Evolutionary conservation across 1,140 invertebrate species (phyloP).

Genomic region (Aphelenchoides avenae): DNA sequence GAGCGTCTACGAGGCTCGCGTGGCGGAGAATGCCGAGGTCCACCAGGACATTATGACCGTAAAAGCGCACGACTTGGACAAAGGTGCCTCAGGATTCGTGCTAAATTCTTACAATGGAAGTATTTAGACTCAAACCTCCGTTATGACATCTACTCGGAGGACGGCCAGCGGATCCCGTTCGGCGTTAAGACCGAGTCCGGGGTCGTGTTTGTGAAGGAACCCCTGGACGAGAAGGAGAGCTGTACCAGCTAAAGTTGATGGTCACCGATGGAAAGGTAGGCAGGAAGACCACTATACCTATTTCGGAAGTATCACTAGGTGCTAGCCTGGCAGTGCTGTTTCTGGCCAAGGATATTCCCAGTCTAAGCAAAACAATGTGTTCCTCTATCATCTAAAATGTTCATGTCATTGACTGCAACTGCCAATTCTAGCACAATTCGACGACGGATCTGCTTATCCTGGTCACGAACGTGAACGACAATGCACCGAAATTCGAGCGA

Average conservation of each 20-base stretch:
- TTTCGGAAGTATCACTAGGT: too few species aligned
- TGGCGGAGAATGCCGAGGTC: constrained; percentile 75
- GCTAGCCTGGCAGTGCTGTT: too few species aligned
- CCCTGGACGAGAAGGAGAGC: constrained; percentile 87
- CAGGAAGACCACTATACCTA: too few species aligned
- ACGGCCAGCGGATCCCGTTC: constrained; percentile 84
- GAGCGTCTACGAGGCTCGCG: constrained; percentile 82
- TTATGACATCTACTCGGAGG: constrained; percentile 76
- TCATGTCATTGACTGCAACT: too few species aligned
- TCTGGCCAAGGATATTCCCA: too few species aligned
- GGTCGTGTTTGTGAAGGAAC: constrained; percentile 81
- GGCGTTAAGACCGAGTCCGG: constrained; percentile 79
- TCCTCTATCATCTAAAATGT: too few species aligned
- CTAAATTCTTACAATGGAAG: too few species aligned
- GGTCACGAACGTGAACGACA: constrained; percentile 90
- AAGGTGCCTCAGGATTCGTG: constrained; percentile 18
- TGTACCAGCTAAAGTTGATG: constrained; percentile 85
- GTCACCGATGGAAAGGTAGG: constrained; percentile 74
- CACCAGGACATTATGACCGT: constrained; percentile 48
- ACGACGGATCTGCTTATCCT: constrained; percentile 84
- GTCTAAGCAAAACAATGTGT: too few species aligned
- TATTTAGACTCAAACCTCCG: constrained; percentile 74
- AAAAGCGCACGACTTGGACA: constrained; percentile 54
- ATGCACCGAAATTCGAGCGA: constrained; percentile 76
- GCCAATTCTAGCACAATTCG: too few species aligned